A percentile compares a stretch with the other conserved stretches of the same genome.
These are phyloP conservation scores for Furcifer pardalis DNA, from an alignment of 2,797 vertebrate genomes.

Conservation along the genomic window DNA sequence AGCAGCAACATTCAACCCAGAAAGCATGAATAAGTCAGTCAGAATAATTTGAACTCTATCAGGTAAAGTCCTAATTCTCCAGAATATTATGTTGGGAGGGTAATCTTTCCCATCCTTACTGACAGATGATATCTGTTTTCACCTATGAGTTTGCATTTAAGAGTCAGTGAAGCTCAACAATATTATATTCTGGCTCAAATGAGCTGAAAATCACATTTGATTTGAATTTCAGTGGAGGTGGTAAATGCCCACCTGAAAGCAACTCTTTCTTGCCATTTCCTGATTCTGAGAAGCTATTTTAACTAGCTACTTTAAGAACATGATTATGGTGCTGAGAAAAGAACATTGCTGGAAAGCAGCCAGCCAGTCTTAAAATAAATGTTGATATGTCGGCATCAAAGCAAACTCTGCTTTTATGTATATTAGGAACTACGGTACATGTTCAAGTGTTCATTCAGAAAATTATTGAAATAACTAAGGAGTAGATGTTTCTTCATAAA, in stretches of 20 bases:
- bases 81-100: slow-evolving; percentile 71
- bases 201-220: slow-evolving; percentile 87
- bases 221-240: slow-evolving; percentile 84
- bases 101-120: slow-evolving; percentile 69
- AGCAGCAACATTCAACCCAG: no score
- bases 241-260: slow-evolving; percentile 61
- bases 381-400: slow-evolving; percentile 79
- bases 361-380: slow-evolving; percentile 82
- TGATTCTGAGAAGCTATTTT: slow-evolving; percentile 51
- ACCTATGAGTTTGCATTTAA: slow-evolving; percentile 82
- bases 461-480: slow-evolving; percentile 68
- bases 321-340: slow-evolving; percentile 67
- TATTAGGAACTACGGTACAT: slow-evolving; percentile 72
- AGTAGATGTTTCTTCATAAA: slow-evolving; percentile 29
- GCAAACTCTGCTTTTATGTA: slow-evolving; percentile 75
- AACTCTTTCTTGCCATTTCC: slow-evolving; percentile 64
- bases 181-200: slow-evolving; percentile 87
- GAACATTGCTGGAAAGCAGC: slow-evolving; percentile 76
- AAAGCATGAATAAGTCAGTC: slow-evolving; percentile 75
- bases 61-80: slow-evolving; percentile 65
- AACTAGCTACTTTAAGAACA: slow-evolving; percentile 65
- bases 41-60: slow-evolving; percentile 73
- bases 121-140: slow-evolving; percentile 88
- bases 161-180: slow-evolving; percentile 85
- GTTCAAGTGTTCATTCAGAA: slow-evolving; percentile 62